These are phyloP conservation scores for Scaptomyza tumidula DNA, from an alignment of 2,888 invertebrate genomes.

Conservation along the genomic window DNA sequence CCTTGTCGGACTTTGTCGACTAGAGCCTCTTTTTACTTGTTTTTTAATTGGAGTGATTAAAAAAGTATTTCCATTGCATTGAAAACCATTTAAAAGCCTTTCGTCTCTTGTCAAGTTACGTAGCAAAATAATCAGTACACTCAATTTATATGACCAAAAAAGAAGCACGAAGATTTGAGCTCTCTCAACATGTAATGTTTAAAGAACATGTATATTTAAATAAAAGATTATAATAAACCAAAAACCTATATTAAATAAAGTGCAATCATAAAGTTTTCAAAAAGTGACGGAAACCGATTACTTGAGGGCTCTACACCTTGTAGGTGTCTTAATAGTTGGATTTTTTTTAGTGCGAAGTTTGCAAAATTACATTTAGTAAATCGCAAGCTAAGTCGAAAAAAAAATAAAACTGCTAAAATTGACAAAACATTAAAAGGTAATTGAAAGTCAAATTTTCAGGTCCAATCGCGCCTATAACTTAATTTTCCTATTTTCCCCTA, in stretches of 20 bases:
- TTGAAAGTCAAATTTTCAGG: neutral
- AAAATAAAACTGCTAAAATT: neutral
- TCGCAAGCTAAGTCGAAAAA: no score
- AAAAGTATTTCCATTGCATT: no score
- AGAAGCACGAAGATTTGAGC: no score
- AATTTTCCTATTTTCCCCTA: neutral
- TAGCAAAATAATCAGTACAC: no score
- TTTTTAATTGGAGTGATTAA: no score
- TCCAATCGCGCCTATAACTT: no score
- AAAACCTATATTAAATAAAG: neutral
- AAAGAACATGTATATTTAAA: neutral
- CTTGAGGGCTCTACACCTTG: neutral
- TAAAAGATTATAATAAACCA: neutral
- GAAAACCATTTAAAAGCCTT: no score
- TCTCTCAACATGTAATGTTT: no score
- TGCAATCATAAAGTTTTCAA: neutral
- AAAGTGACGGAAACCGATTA: neutral
- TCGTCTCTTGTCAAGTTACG: no score
- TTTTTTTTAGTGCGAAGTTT: neutral
- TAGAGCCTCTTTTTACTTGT: no score
- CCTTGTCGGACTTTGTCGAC: no score
- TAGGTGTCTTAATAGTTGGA: neutral
- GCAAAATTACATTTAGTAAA: neutral
- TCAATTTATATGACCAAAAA: no score
- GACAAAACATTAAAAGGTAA: neutral